Evolutionary conservation across 2,797 vertebrate genomes (phyloP), one percentile per base, ranked within the genome.

Genomic region (Onychomys leucogaster): DNA sequence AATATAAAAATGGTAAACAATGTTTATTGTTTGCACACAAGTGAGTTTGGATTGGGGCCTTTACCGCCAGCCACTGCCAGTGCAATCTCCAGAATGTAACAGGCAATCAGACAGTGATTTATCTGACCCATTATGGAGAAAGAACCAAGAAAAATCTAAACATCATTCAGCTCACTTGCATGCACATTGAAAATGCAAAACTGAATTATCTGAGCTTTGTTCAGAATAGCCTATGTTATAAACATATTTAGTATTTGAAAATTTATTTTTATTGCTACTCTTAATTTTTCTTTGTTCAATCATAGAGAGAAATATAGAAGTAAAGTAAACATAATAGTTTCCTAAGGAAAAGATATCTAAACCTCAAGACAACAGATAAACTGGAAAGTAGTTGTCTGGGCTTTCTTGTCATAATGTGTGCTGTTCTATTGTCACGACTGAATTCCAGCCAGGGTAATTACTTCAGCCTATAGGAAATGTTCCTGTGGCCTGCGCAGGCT

Each of bases 81-180:
- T 73, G 94, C 95, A 97, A 96, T 97, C 94, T 97, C 92, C 73
- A 88, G 91, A 75, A 94, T 1, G 80, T 92, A 97, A 96, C 69
- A 97, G 94, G 97, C 94, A 98, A 97, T 97, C 97, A 85, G 81
- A 92, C 5, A 69, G 69, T 98, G 97, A 97, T 96, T 98, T 97
- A 96, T 97, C 97, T 97, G 90, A 95, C 84, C 96, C 77, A 65
- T 97, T 97, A 95, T 76, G 90, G 86, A 93, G 88, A 75, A 77
- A 89, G 69, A 96, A 96, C 84, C 32, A 77, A 89, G 96, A 90
- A 97, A 97, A 98, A 97, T 90, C 80, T 94, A 88, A 96, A 46
- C 87, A 96, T 94, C 77, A 89, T 96, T 85, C 49, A 57, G 67
- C 81, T 97, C 94, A 95, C 83, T 98, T 43, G n/a, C 88, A 93